A percentile compares a stretch with the other conserved stretches of the same genome.
Conservation (phyloP, 2,113 vertebrate genomes). For the Seriola rivoliana region DNA sequence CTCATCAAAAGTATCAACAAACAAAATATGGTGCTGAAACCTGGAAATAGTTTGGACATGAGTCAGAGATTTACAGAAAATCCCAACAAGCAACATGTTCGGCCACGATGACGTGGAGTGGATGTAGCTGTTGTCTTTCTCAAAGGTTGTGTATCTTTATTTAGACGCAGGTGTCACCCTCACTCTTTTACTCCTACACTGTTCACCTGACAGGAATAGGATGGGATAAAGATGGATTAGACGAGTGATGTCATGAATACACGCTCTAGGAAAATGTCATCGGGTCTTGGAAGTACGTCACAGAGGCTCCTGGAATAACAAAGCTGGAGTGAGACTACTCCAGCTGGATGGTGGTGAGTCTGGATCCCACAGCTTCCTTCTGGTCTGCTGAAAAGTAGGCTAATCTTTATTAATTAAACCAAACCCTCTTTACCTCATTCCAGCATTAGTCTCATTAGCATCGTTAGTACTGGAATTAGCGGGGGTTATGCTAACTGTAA, state of each 20-base stretch:
- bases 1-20: constrained; percentile 7
- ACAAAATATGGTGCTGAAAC: constrained; percentile 9
- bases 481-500: constrained; percentile 31
- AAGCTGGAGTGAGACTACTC: not conserved
- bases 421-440: constrained; percentile 32
- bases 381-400: constrained; percentile 32
- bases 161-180: constrained; percentile 49
- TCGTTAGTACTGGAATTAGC: not conserved
- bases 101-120: not conserved
- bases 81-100: constrained; percentile 17
- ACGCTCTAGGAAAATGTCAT: constrained; percentile 35
- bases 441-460: constrained; percentile 26
- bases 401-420: constrained; percentile 53
- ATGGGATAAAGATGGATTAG: constrained; percentile 65
- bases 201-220: constrained; percentile 53
- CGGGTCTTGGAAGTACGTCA: not conserved
- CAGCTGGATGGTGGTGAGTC: not conserved
- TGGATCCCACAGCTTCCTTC: constrained; percentile 5
- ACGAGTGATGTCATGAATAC: constrained; percentile 40
- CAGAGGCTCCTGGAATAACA: constrained; percentile 23
- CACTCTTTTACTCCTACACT: not conserved
- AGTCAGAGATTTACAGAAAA: constrained; percentile 22
- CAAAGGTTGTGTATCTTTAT: constrained; percentile 46
- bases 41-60: constrained; percentile 15
- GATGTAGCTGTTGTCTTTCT: not conserved